Percentiles rank a stretch among this genome's conserved stretches.
phyloP scores from a whole-genome alignment of 2,797 vertebrate genomes.

The Allobates femoralis region DNA sequence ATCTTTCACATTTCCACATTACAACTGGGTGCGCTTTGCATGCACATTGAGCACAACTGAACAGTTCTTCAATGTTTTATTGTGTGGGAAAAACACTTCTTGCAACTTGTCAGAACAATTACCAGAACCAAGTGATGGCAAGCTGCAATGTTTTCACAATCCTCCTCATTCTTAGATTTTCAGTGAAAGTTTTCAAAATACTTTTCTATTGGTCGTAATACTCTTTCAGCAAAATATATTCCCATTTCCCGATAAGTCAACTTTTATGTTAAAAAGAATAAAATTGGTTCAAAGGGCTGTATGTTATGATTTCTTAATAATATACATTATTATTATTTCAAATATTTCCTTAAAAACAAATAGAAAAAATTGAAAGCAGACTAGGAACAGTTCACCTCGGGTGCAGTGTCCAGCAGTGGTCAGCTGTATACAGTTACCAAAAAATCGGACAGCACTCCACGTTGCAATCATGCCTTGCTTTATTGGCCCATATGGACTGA shows the following conservation, averaged over 20 bases:
- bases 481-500: too few relatives aligned
- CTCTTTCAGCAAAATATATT: background rate
- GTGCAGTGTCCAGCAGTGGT: too few relatives aligned
- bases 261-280: too few relatives aligned
- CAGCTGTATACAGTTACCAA: too few relatives aligned
- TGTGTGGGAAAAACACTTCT: slow-evolving; percentile 21
- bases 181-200: background rate
- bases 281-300: too few relatives aligned
- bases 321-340: too few relatives aligned
- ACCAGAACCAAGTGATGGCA: slow-evolving; percentile 15
- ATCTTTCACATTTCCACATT: background rate
- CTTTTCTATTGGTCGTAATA: background rate
- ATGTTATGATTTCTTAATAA: too few relatives aligned
- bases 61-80: slow-evolving; percentile 23
- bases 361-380: too few relatives aligned
- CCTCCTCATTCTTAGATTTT: slow-evolving; percentile 8
- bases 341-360: too few relatives aligned
- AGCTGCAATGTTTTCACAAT: slow-evolving; percentile 13
- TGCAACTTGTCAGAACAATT: slow-evolving; percentile 20
- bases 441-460: too few relatives aligned
- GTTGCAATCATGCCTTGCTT: too few relatives aligned
- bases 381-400: too few relatives aligned
- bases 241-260: background rate
- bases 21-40: background rate
- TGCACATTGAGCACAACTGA: slow-evolving; percentile 26